phyloP scores from a whole-genome alignment of 2,113 vertebrate genomes.

The Larimichthys crocea region DNA sequence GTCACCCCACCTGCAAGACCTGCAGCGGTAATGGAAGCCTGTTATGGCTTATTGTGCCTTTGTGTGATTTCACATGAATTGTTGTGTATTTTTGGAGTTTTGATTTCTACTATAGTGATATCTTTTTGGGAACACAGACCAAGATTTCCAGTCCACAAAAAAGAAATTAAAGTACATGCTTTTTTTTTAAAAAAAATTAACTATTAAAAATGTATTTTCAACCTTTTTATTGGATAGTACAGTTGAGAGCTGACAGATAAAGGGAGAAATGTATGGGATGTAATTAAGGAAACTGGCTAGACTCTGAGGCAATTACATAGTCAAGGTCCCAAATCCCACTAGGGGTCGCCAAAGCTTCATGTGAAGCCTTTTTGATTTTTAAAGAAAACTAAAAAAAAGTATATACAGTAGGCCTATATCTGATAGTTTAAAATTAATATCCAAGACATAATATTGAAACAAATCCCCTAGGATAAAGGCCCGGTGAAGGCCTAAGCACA shows the following conservation, averaged over 20 bases:
- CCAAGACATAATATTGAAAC: no score
- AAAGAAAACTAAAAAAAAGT: no score
- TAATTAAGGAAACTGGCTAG: neutral
- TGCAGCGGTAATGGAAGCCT: slow-evolving; percentile 83
- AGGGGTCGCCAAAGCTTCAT: no score
- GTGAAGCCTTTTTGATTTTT: no score
- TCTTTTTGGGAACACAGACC: neutral
- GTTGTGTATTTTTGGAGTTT: neutral
- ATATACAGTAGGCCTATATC: no score
- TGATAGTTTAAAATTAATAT: no score
- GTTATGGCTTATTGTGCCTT: neutral
- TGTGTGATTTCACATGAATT: neutral
- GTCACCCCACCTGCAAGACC: slow-evolving; percentile 89
- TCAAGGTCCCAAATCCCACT: neutral
- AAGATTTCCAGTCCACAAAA: neutral
- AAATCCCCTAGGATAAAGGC: no score
- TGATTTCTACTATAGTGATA: neutral
- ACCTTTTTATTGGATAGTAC: neutral
- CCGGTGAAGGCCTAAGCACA: no score
- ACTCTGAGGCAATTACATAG: neutral
- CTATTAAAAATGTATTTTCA: no score
- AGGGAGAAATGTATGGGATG: neutral
- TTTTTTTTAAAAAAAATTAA: no score
- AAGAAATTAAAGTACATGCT: neutral
- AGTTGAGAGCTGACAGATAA: neutral